These are phyloP conservation scores for Hirtodrosophila histrioides DNA, from an alignment of 2,888 invertebrate species.

Conservation along the genomic window DNA sequence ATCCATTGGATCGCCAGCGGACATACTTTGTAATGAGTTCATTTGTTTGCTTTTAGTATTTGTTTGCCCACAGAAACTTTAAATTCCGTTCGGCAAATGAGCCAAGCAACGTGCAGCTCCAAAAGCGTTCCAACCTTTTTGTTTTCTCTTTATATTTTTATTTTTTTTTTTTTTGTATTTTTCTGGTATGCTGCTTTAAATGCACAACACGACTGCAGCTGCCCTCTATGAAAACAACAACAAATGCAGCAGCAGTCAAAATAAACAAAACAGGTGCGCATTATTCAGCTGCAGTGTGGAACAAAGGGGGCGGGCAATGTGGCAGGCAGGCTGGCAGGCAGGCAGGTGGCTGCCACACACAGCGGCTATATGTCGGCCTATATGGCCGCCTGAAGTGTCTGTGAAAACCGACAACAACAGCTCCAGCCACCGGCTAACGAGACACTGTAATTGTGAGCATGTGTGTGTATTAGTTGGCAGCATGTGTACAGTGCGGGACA, in stretches of 20 bases:
- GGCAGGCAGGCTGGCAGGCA: constrained; percentile 11
- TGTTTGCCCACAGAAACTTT: constrained; percentile 39
- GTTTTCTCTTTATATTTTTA: constrained; percentile 2
- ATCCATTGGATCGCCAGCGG: constrained; percentile 66
- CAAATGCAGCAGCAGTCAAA: constrained; percentile 55
- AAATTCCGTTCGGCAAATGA: constrained; percentile 37
- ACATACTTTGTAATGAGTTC: constrained; percentile 70
- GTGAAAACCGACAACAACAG: constrained; percentile 42
- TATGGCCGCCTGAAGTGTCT: not conserved
- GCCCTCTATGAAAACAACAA: constrained; percentile 45
- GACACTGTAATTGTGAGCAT: constrained; percentile 49
- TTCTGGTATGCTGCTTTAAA: constrained; percentile 54
- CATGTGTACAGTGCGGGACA: constrained; percentile 9
- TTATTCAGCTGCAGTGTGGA: constrained; percentile 50
- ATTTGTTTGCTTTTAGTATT: constrained; percentile 31
- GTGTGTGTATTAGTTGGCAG: constrained; percentile 9
- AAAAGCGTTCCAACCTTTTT: constrained; percentile 20
- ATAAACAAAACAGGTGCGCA: constrained; percentile 76
- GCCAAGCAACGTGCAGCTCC: constrained; percentile 26
- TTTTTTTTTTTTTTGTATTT: not conserved
- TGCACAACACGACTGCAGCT: constrained; percentile 56
- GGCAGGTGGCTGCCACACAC: constrained; percentile 44
- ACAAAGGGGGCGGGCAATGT: constrained; percentile 53
- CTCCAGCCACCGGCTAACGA: constrained; percentile 61
- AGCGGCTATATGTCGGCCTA: no score